phyloP scores from a whole-genome alignment of 2,113 vertebrate species.

The Hymenochirus boettgeri region DNA sequence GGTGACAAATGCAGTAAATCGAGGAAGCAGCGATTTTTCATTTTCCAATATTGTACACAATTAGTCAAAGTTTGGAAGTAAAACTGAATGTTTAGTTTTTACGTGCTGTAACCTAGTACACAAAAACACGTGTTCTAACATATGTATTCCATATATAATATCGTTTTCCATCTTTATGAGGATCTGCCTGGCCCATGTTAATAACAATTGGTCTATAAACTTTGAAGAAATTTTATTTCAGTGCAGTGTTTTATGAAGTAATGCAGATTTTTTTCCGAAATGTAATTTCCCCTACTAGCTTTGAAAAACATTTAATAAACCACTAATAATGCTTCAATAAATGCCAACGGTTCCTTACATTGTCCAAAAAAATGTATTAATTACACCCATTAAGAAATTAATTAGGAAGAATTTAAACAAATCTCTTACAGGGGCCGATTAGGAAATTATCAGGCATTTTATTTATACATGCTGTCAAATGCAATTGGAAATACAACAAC shows the following conservation, averaged over 20 bases:
- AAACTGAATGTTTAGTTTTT: too few species aligned
- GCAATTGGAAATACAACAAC: not conserved
- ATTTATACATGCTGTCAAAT: not conserved
- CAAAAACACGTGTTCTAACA: not conserved
- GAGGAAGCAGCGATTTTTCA: too few species aligned
- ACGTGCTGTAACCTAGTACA: too few species aligned
- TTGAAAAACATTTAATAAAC: not conserved
- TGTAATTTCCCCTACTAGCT: not conserved
- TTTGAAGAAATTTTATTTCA: not conserved
- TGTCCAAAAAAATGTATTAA: not conserved
- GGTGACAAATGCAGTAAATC: too few species aligned
- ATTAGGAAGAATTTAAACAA: not conserved
- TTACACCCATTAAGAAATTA: not conserved
- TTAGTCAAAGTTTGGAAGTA: too few species aligned
- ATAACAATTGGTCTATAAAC: not conserved
- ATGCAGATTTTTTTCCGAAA: not conserved
- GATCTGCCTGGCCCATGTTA: not conserved
- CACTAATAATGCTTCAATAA: not conserved
- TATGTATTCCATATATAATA: slow-evolving; percentile 1
- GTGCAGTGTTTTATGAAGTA: not conserved
- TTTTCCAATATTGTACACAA: too few species aligned
- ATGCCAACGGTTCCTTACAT: not conserved
- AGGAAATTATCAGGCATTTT: not conserved
- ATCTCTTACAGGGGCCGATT: not conserved
- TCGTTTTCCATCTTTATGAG: not conserved